phyloP scores from a whole-genome alignment of 2,888 invertebrate species.

The Trichacis sp. region DNA sequence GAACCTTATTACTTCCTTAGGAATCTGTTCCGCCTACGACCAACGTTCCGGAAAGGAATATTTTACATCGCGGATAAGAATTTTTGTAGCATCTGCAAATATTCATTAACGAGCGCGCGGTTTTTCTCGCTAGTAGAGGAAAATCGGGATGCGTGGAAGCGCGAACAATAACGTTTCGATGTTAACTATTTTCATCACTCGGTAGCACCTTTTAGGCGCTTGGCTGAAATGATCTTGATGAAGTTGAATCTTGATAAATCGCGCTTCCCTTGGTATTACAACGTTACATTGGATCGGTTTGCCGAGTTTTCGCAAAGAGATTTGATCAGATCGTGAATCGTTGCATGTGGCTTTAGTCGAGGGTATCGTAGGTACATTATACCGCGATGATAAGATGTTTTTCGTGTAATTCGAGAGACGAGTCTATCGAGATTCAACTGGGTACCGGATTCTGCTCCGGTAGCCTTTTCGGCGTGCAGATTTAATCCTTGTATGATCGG shows the following conservation, averaged over 20 bases:
- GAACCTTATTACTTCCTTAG: conserved; percentile 28
- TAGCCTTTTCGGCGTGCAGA: neutral
- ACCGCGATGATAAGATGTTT: neutral
- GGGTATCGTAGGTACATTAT: no score
- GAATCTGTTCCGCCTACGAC: conserved; percentile 42
- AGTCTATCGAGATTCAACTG: neutral
- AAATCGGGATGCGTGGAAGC: no score
- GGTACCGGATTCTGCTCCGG: neutral
- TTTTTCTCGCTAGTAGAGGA: no score
- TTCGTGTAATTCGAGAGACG: neutral
- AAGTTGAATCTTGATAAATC: neutral
- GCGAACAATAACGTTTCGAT: no score
- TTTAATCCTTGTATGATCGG: neutral
- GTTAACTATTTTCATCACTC: neutral
- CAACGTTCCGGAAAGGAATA: conserved; percentile 38
- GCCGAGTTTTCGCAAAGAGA: neutral
- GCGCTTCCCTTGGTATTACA: neutral
- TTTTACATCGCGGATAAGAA: neutral
- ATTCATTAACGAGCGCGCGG: neutral
- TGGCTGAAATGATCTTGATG: neutral
- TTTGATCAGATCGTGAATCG: neutral
- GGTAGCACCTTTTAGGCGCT: neutral
- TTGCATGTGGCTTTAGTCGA: neutral
- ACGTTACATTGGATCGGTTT: neutral
- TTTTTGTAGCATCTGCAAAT: neutral